Conservation (phyloP, 2,113 vertebrate species). For the Anseranas semipalmata region DNA sequence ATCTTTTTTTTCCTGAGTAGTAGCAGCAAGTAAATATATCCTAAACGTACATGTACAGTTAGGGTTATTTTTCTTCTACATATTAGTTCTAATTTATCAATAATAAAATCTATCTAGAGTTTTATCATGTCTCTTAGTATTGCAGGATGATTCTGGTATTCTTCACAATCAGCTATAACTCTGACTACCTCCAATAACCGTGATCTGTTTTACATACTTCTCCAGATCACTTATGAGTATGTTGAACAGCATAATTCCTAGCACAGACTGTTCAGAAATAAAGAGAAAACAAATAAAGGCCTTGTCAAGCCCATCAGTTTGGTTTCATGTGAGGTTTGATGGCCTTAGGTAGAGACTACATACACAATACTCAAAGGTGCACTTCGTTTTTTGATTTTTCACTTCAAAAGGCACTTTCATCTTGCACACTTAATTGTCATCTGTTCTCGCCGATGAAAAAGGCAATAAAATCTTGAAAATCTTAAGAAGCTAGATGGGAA, state of each 20-base stretch:
- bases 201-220: background rate
- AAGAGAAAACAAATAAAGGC: background rate
- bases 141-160: background rate
- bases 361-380: background rate
- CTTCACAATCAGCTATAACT: background rate
- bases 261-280: background rate
- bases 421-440: constrained; percentile 1
- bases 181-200: background rate
- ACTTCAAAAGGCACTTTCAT: constrained; percentile 37
- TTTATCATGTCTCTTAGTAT: background rate
- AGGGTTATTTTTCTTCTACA: background rate
- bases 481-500: background rate
- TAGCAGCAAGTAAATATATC: background rate
- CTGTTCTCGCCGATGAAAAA: background rate
- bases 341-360: background rate
- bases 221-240: background rate
- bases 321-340: background rate
- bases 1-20: background rate
- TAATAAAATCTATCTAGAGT: background rate
- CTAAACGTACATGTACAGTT: background rate
- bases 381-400: constrained; percentile 3
- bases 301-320: background rate
- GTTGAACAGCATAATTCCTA: background rate
- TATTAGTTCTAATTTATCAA: background rate
- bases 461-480: background rate